Evolutionary conservation across 92 coral and sea anemone genomes (phyloP).

Genomic region (Paragorgia papillata): DNA sequence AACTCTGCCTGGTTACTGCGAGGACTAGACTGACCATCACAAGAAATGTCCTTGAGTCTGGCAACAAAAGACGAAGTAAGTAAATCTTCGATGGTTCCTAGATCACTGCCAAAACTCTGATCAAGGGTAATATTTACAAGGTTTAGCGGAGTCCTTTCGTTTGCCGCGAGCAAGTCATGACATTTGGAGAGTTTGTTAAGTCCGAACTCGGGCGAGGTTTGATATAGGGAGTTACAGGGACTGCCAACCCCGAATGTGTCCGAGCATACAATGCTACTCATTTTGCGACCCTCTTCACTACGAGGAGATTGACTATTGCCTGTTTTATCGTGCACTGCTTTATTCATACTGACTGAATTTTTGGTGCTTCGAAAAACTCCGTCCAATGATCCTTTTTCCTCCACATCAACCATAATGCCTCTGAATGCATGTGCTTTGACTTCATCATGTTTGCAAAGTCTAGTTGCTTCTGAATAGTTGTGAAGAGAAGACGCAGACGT

Average conservation of each 20-base stretch:
- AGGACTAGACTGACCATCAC: not conserved
- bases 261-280: not conserved
- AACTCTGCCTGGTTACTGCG: not conserved
- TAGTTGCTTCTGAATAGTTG: too few relatives aligned
- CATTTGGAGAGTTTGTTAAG: not conserved
- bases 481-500: not conserved
- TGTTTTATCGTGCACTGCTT: not conserved
- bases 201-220: not conserved
- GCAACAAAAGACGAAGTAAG: constrained; percentile 34
- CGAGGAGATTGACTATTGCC: not conserved
- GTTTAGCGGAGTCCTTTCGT: constrained; percentile 2
- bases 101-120: constrained; percentile 7
- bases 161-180: constrained; percentile 1
- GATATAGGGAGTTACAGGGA: not conserved
- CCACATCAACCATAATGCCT: too few relatives aligned
- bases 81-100: constrained; percentile 23
- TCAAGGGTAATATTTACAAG: constrained; percentile 32
- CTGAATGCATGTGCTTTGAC: too few relatives aligned
- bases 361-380: not conserved
- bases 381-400: too few relatives aligned
- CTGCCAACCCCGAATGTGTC: not conserved
- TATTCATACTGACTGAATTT: not conserved
- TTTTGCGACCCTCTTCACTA: not conserved
- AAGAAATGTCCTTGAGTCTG: constrained; percentile 9
- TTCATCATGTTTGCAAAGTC: too few relatives aligned